Conservation (phyloP, 2,888 invertebrate species). For the Tetranychus piercei region DNA sequence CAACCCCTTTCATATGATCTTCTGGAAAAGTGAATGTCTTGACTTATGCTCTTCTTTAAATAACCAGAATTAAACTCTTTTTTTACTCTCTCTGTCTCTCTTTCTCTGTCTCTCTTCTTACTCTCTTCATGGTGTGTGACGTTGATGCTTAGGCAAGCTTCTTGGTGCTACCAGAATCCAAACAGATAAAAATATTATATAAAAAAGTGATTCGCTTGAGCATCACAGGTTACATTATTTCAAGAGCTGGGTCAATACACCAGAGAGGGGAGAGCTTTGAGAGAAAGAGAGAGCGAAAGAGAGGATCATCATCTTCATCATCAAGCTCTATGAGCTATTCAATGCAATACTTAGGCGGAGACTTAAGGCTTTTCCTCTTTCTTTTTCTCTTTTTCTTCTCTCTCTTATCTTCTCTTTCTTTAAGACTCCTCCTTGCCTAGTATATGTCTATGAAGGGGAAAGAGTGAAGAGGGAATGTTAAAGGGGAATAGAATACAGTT, state of each 20-base stretch:
- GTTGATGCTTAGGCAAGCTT: background rate
- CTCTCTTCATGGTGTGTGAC: background rate
- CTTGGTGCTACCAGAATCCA: background rate
- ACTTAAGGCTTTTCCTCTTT: conserved; percentile 20
- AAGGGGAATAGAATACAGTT: background rate
- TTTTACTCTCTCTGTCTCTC: background rate
- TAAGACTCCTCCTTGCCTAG: conserved; percentile 26
- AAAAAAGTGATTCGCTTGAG: too few relatives aligned
- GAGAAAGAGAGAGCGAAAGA: background rate
- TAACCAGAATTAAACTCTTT: background rate
- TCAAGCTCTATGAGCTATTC: background rate
- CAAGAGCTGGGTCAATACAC: too few relatives aligned
- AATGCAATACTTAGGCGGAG: conserved; percentile 14
- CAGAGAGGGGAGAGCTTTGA: background rate
- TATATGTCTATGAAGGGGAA: too few relatives aligned
- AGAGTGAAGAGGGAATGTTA: too few relatives aligned
- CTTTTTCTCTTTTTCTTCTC: conserved; percentile 31
- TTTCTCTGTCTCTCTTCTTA: background rate
- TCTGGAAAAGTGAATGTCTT: too few relatives aligned
- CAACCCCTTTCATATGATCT: background rate
- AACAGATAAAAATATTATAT: too few relatives aligned
- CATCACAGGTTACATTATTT: too few relatives aligned
- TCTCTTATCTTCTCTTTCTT: conserved; percentile 30
- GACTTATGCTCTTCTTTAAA: too few relatives aligned
- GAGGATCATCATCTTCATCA: background rate